Evolutionary conservation across 1,140 invertebrate species (phyloP), one percentile per base, ranked within the genome.

Genomic region (Drosophila mayri): DNA sequence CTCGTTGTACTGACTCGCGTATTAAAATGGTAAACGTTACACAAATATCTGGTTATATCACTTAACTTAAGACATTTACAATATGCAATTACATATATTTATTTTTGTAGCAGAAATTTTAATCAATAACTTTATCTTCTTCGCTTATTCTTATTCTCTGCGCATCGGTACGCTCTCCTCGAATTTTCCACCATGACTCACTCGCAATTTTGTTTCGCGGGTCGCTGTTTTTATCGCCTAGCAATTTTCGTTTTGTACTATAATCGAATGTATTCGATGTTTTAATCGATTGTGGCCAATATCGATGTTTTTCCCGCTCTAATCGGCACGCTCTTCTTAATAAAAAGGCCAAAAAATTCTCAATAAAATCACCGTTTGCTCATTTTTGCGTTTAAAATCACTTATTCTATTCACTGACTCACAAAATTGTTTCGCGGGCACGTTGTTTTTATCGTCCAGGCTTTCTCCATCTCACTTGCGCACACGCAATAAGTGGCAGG

Each of bases 51-150:
- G 77, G 81, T 79, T 85, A 73, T 90, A 90, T 90, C 85, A 90
- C 85, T 90, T 81, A 90, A 90, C 79, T 88, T 87, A 87, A 74
- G 61, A 87, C 84, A 87, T 87, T 87, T 87, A 87, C 84, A 87
- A 87, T 87, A 90, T 90, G 88, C 81, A 74, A 90, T 90, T 90
- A 90, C 78, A 90, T 85, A 81, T 88, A 87, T 87, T 80, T 90
- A 72, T 90, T 85, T 85, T 82, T 90, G 41, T 79, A 79, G 85
- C 85, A 90, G 85, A 90, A 90, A 90, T 81, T 90, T 90, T 81
- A 85, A 90, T 90, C 85, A 80, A 90, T 90, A 80, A 73, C 87
- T 87, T 66, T 86, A 77, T 83, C 79, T 88, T 68, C 84, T 73
- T 90, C 74, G 64, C 79, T 82, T 82, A 65, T 67, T 52, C 62